Evolutionary conservation across 2,888 invertebrate species (phyloP).

Genomic region (Trichopria drosophilae): DNA sequence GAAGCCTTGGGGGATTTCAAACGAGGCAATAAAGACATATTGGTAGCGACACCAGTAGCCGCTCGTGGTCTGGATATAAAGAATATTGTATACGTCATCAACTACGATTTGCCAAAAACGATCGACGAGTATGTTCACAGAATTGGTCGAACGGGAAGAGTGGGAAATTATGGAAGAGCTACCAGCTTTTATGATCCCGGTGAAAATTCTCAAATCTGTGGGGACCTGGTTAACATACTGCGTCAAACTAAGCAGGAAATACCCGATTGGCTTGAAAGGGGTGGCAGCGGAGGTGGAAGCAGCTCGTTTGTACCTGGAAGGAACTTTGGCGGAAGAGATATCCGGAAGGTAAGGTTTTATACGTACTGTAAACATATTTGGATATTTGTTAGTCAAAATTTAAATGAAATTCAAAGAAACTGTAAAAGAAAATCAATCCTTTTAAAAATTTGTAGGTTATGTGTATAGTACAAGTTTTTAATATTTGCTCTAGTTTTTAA

Average conservation of each 20-base stretch:
- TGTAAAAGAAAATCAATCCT: too few relatives aligned
- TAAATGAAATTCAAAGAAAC: too few relatives aligned
- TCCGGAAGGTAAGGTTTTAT: too few relatives aligned
- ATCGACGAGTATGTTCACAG: conserved; percentile 95
- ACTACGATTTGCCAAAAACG: conserved; percentile 85
- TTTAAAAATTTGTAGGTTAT: too few relatives aligned
- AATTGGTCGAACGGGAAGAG: conserved; percentile 92
- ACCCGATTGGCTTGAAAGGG: conserved; percentile 66
- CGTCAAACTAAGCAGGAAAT: conserved; percentile 77
- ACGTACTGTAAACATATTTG: too few relatives aligned
- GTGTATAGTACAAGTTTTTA: too few relatives aligned
- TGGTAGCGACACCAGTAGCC: conserved; percentile 95
- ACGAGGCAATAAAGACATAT: conserved; percentile 70
- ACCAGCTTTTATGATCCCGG: conserved; percentile 77
- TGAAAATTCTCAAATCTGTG: conserved; percentile 64
- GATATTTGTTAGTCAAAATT: too few relatives aligned
- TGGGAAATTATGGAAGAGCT: conserved; percentile 86
- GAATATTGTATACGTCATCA: conserved; percentile 85
- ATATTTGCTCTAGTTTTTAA: too few relatives aligned
- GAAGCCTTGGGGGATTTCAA: conserved; percentile 79
- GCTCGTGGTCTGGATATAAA: conserved; percentile 90
- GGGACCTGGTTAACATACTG: conserved; percentile 73
- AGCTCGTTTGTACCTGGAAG: conserved; percentile 46
- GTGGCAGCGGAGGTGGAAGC: conserved; percentile 56
- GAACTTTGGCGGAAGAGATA: conserved; percentile 74